A percentile compares a stretch with the other conserved stretches of the same genome.
These are phyloP conservation scores for Danaus melanippus DNA, from an alignment of 1,140 invertebrate species.

Conservation along the genomic window DNA sequence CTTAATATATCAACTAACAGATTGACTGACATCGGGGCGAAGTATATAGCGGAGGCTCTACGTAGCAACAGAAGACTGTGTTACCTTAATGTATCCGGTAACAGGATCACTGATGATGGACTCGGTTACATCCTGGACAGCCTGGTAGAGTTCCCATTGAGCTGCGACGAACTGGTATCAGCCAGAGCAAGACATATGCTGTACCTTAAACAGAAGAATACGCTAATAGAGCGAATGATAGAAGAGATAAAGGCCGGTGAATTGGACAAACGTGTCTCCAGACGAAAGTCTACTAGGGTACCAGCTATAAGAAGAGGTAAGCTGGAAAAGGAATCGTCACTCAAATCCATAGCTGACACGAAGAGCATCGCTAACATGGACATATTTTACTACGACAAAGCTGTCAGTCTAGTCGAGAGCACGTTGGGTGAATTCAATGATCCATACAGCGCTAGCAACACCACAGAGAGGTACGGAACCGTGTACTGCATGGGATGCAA, in stretches of 20 bases:
- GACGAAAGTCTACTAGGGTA: slow-evolving; percentile 23
- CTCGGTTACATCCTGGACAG: slow-evolving; percentile 27
- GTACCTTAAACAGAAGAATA: slow-evolving; percentile 35
- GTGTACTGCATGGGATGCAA: slow-evolving; percentile 43
- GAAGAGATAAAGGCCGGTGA: slow-evolving; percentile 31
- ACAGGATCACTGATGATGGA: slow-evolving; percentile 42
- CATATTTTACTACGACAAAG: slow-evolving; percentile 30
- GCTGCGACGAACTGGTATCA: slow-evolving; percentile 27
- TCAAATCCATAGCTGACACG: slow-evolving; percentile 24
- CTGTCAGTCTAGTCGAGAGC: slow-evolving; percentile 28
- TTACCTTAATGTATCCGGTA: slow-evolving; percentile 47
- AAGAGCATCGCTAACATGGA: slow-evolving; percentile 25
- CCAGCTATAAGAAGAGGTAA: slow-evolving; percentile 22
- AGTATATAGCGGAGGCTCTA: slow-evolving; percentile 32
- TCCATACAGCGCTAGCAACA: slow-evolving; percentile 33
- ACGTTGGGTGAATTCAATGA: slow-evolving; percentile 34
- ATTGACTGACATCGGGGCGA: slow-evolving; percentile 45
- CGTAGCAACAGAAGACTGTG: slow-evolving; percentile 37
- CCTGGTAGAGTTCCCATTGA: slow-evolving; percentile 33
- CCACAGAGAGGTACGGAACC: slow-evolving; percentile 18
- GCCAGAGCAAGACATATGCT: slow-evolving; percentile 25
- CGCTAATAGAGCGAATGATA: slow-evolving; percentile 21
- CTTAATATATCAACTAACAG: slow-evolving; percentile 47
- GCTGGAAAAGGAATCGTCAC: slow-evolving; percentile 29
- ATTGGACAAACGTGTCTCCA: slow-evolving; percentile 22